phyloP scores from a whole-genome alignment of 2,888 invertebrate species.

The Melinaea menophilus region DNA sequence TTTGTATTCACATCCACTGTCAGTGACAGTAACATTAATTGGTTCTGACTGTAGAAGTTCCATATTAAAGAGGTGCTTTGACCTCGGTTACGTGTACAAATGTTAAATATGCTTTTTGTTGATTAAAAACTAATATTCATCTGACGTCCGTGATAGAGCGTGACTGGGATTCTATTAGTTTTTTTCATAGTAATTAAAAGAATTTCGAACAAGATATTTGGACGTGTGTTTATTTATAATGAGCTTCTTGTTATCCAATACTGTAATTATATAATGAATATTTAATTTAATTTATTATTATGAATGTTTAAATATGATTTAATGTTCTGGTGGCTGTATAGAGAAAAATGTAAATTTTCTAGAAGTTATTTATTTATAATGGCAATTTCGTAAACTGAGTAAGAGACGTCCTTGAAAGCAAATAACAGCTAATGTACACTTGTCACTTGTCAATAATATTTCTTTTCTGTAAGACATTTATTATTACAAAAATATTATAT shows the following conservation, averaged over 20 bases:
- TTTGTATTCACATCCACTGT: slow-evolving; percentile 54
- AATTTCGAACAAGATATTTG: slow-evolving; percentile 7
- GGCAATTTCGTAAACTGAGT: too few species aligned
- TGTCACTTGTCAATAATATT: neutral
- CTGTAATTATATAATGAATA: neutral
- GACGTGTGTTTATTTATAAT: slow-evolving; percentile 9
- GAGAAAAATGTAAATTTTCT: too few species aligned
- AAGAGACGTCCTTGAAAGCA: neutral
- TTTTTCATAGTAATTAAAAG: slow-evolving; percentile 18
- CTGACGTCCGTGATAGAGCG: slow-evolving; percentile 16
- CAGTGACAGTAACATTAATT: slow-evolving; percentile 56
- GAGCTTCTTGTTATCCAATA: neutral
- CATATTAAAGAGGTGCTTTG: slow-evolving; percentile 66
- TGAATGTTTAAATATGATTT: too few species aligned
- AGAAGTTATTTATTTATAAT: too few species aligned
- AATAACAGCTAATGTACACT: neutral
- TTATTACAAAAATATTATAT: too few species aligned
- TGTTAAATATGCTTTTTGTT: slow-evolving; percentile 35
- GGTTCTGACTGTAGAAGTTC: slow-evolving; percentile 50
- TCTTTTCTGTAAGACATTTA: too few species aligned
- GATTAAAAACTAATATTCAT: slow-evolving; percentile 33
- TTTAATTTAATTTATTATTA: too few species aligned
- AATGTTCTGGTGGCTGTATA: too few species aligned
- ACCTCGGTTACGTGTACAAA: slow-evolving; percentile 55
- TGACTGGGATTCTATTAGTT: slow-evolving; percentile 14